A percentile compares a stretch with the other conserved stretches of the same genome.
phyloP scores from a whole-genome alignment of 2,797 vertebrate species.

The Gambelia wislizenii region DNA sequence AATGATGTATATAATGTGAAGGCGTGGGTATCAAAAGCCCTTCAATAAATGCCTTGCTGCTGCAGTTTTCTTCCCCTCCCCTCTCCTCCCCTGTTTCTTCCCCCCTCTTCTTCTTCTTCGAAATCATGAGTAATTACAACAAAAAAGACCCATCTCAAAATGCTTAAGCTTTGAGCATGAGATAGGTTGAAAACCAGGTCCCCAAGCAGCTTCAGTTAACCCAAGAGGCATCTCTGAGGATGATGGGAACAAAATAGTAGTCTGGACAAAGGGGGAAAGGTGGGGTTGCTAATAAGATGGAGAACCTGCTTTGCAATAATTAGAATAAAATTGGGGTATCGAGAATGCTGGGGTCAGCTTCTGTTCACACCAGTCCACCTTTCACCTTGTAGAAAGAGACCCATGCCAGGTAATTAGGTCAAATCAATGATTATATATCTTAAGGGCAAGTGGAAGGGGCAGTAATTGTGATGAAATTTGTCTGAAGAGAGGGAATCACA shows the following conservation, averaged over 20 bases:
- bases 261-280: slow-evolving; percentile 43
- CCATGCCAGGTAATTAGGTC: slow-evolving; percentile 84
- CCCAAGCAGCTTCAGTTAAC: slow-evolving; percentile 71
- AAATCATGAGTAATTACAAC: slow-evolving; percentile 46
- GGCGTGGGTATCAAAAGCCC: neutral
- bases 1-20: neutral
- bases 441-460: slow-evolving; percentile 80
- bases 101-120: neutral
- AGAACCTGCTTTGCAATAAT: slow-evolving; percentile 78
- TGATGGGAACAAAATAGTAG: slow-evolving; percentile 70
- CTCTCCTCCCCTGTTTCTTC: neutral
- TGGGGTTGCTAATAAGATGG: slow-evolving; percentile 66
- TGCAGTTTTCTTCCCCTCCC: neutral
- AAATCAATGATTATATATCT: slow-evolving; percentile 84
- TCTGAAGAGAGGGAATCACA: slow-evolving; percentile 81
- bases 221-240: slow-evolving; percentile 68
- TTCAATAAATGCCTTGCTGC: neutral
- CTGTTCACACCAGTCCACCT: slow-evolving; percentile 79
- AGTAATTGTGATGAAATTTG: slow-evolving; percentile 85
- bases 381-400: slow-evolving; percentile 84
- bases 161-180: slow-evolving; percentile 54
- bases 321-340: slow-evolving; percentile 83
- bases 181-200: slow-evolving; percentile 67
- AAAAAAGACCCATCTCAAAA: slow-evolving; percentile 36
- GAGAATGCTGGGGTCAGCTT: slow-evolving; percentile 83